Base-by-base conservation (phyloP, 2,797 vertebrate species). In the Acipenser ruthenus region DNA sequence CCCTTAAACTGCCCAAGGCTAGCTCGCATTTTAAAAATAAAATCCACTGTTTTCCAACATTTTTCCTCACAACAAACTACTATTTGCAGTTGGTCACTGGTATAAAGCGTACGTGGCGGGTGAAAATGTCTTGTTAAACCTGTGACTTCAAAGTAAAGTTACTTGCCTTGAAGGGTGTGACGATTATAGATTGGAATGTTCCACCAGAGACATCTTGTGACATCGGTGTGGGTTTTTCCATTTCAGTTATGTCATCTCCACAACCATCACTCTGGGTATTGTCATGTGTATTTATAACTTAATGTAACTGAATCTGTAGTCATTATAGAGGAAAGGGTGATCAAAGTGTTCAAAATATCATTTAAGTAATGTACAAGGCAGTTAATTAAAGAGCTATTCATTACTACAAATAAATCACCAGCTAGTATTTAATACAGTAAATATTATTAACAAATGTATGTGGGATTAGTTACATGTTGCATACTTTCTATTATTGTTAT, bases 241-340 rank as follows among this genome's bases (percentile, higher is more conserved):
- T 65, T 65, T 15, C 15, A 64, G 9, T 53, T 52, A 9, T 62
- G 60, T 48, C 60, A 62, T 62, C 6, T 37, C 60, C 48, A 53
- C 56, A 18, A 61, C 6, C 52, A 53, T 65, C 13, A 13, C 64
- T 58, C 49, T 52, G 56, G 65, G 61, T 15, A 51, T 67, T 65
- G 62, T 61, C 69, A 15, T 67, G 49, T 37, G 49, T 70, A 70
- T 70, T 67, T 67, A 64, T 70, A 67, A 59, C 62, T 18, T 13
- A 5, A 59, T 60, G 64, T 60, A 69, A 69, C 48, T 61, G 12
- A 53, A 64, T 23, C 65, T 52, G 9, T 65, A 5, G 6, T 59
- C 49, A 55, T 60, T 23, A 18, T 62, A 10, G 13, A n/a, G 50
- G 64, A 55, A 18, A 64, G 53, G 49, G 37, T 37, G 37, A 37